Evolutionary conservation across 2,888 invertebrate species (phyloP), one percentile per base, ranked within the genome.

Genomic region (Rhaphigaster nebulosa): DNA sequence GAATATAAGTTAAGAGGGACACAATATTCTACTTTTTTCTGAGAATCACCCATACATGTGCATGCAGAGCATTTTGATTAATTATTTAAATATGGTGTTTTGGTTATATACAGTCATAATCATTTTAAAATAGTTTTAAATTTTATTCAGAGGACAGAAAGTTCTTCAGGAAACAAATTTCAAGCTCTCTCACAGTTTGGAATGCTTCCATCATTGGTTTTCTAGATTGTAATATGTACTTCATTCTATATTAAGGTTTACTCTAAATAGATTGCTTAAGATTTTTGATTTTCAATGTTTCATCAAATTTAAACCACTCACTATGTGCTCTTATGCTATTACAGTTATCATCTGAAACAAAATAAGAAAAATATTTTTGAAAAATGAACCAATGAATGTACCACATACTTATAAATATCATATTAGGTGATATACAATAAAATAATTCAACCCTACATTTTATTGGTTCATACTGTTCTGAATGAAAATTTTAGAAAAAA

Each of bases 271-370:
- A 4, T 84, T 26, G 26, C 41, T 84, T 84, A 12, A 13, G 2
- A 0, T 84, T 84, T 50, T 84, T 84, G n/a, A 45, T 15, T 50
- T 84, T 84, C n/a, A 84, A 84, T 4, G 45, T 45, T 50, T 84
- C 84, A 50, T 84, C 84, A 84, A 38, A 84, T 84, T 84, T n/a
- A n/a, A 84, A 84, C 84, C 84, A 84, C 0, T 50, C n/a, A 50
- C 84, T 41, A 45, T 20, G 5, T 45, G 84, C 10, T 45, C 15
- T 45, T 84, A 84, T 84, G 6, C 45, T 50, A 26, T 45, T 84
- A 45, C n/a, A 45, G 84, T 84, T 84, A 18, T 84, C 84, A 45
- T 84, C 84, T 84, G 84, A 45, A 84, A 84, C 84, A 84, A 76
- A 76, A 38, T 45, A n/a, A n/a, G 10, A 84, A 45, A 41, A 84